Percentiles rank a stretch among this genome's conserved stretches.
Evolutionary conservation across 1,140 invertebrate genomes (phyloP).

Genomic region (Hormaphis cornu): DNA sequence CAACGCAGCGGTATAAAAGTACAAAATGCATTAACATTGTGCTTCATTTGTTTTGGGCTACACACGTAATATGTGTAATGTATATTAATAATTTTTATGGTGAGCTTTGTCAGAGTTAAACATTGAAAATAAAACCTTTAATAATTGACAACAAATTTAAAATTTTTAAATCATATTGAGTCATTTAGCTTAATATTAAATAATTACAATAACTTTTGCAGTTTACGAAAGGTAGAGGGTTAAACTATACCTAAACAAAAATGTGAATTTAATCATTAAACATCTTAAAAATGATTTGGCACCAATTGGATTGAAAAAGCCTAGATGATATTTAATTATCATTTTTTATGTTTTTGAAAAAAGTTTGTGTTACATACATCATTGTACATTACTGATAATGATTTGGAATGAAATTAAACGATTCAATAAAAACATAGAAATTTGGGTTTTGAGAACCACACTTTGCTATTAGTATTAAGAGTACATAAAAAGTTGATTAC

Average conservation of each 20-base stretch:
- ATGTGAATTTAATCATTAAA: neutral
- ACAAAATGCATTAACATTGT: conserved; percentile 21
- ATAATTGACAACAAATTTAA: conserved; percentile 31
- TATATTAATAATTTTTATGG: neutral
- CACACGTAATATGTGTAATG: too few species aligned
- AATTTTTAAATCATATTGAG: conserved; percentile 17
- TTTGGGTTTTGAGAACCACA: too few species aligned
- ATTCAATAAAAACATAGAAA: too few species aligned
- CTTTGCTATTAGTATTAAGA: too few species aligned
- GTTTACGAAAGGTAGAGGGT: neutral
- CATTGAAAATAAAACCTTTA: conserved; percentile 3
- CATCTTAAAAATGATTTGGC: neutral
- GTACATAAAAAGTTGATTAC: too few species aligned
- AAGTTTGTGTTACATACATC: too few species aligned
- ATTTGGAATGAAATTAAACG: too few species aligned
- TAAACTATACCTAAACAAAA: neutral
- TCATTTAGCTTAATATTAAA: neutral
- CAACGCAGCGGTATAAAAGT: conserved; percentile 21
- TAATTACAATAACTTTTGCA: neutral
- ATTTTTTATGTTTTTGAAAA: neutral
- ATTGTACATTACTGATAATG: too few species aligned
- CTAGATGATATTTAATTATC: neutral
- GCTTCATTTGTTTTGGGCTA: neutral
- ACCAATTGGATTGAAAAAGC: neutral
- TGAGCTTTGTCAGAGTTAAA: conserved; percentile 12